phyloP scores from a whole-genome alignment of 1,140 invertebrate genomes.

The Capitella teleta region DNA sequence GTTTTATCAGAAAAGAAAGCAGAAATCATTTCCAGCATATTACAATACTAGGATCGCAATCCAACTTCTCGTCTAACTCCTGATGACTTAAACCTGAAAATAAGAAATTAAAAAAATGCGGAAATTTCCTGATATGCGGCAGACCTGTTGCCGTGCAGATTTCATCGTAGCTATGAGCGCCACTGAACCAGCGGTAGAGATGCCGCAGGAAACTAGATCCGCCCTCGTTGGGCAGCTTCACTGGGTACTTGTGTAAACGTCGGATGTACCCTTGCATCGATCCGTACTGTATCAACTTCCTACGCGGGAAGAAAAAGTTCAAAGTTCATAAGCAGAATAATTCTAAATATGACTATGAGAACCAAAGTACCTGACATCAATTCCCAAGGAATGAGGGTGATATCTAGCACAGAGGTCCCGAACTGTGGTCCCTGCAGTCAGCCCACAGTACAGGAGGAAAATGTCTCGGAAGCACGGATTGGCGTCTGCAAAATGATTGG shows the following conservation, averaged over 20 bases:
- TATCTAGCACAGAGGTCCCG: conserved; percentile 69
- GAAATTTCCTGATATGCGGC: too few species aligned
- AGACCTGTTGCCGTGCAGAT: conserved; percentile 74
- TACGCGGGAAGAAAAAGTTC: conserved; percentile 15
- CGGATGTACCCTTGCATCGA: conserved; percentile 73
- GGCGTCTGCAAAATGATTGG: neutral
- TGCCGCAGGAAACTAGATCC: conserved; percentile 14
- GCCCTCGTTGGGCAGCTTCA: conserved; percentile 18
- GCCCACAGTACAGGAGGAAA: conserved; percentile 63
- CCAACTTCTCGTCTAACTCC: too few species aligned
- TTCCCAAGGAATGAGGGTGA: conserved; percentile 57
- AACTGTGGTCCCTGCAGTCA: conserved; percentile 74
- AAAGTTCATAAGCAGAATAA: neutral
- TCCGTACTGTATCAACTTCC: conserved; percentile 84
- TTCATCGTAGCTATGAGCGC: conserved; percentile 69
- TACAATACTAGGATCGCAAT: too few species aligned
- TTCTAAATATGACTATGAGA: neutral
- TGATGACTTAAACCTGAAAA: too few species aligned
- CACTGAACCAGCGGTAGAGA: conserved; percentile 58
- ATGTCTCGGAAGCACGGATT: neutral
- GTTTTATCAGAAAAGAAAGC: too few species aligned
- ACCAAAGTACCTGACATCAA: conserved; percentile 38
- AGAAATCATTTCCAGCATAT: too few species aligned
- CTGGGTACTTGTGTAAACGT: conserved; percentile 60
- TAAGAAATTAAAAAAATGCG: too few species aligned